These are phyloP conservation scores for Brachyopa scutellaris DNA, from an alignment of 2,888 invertebrate species.

Conservation along the genomic window DNA sequence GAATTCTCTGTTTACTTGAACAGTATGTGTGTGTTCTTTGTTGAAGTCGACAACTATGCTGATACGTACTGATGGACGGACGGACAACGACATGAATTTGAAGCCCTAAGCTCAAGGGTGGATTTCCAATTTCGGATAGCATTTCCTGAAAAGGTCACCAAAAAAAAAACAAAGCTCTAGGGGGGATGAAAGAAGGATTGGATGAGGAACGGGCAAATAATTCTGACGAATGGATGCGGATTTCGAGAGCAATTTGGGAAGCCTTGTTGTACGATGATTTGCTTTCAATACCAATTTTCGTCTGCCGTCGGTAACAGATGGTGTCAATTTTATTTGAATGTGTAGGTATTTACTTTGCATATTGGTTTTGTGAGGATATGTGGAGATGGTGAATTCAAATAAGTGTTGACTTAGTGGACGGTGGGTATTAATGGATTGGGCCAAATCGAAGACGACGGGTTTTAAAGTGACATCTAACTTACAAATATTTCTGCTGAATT, in stretches of 20 bases:
- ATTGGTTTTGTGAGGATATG: slow-evolving; percentile 52
- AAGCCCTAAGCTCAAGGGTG: slow-evolving; percentile 59
- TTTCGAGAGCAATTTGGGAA: slow-evolving; percentile 60
- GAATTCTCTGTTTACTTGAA: slow-evolving; percentile 68
- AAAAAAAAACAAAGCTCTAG: not conserved
- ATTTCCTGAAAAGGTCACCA: slow-evolving; percentile 2
- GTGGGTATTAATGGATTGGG: slow-evolving; percentile 71
- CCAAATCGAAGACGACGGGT: slow-evolving; percentile 40
- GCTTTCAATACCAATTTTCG: slow-evolving; percentile 46
- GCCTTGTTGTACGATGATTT: slow-evolving; percentile 63
- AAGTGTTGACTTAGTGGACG: slow-evolving; percentile 43
- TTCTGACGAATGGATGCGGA: slow-evolving; percentile 69
- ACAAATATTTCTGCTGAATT: too few species aligned
- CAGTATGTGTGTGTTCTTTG: slow-evolving; percentile 29
- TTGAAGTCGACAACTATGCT: slow-evolving; percentile 23
- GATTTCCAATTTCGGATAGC: slow-evolving; percentile 41
- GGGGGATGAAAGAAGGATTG: not conserved
- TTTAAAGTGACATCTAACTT: slow-evolving; percentile 60
- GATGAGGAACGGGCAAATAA: slow-evolving; percentile 18
- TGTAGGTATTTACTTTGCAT: slow-evolving; percentile 71
- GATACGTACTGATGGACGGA: not conserved
- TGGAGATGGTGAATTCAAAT: slow-evolving; percentile 41
- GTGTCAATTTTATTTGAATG: slow-evolving; percentile 55
- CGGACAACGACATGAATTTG: slow-evolving; percentile 32
- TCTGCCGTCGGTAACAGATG: slow-evolving; percentile 66